These are phyloP conservation scores for Oreotragus oreotragus DNA, from an alignment of 2,113 vertebrate species.

Conservation along the genomic window DNA sequence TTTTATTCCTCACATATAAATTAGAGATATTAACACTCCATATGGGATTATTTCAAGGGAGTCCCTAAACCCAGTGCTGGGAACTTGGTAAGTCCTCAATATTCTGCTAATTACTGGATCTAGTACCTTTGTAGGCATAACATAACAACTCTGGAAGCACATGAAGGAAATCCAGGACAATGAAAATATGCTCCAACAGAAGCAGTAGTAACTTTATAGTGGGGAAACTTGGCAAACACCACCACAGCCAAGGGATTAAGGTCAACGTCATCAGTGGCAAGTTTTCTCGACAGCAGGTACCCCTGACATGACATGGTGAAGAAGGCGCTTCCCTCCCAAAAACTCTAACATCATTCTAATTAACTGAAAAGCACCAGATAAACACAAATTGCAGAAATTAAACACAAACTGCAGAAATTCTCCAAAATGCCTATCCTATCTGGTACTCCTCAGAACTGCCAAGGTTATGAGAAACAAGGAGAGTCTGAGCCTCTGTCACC, in stretches of 20 bases:
- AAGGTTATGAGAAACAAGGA: neutral
- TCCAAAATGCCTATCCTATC: neutral
- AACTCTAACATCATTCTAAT: neutral
- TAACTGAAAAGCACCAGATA: neutral
- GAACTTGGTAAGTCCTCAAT: neutral
- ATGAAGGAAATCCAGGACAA: neutral
- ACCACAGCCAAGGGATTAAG: neutral
- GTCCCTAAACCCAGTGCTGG: neutral
- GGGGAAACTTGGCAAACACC: neutral
- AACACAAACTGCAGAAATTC: neutral
- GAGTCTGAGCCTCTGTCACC: neutral
- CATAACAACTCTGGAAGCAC: neutral
- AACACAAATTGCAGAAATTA: neutral
- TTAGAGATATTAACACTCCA: neutral
- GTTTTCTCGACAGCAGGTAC: neutral
- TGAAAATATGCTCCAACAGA: neutral
- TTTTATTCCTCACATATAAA: neutral
- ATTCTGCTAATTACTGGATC: neutral
- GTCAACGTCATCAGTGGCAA: neutral
- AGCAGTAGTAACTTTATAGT: neutral
- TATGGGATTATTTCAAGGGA: neutral
- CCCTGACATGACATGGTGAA: neutral
- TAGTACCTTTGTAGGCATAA: neutral
- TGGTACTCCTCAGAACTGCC: neutral
- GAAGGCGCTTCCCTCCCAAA: neutral